phyloP scores from a whole-genome alignment of 2,797 vertebrate genomes.

The Brachymystax lenok region DNA sequence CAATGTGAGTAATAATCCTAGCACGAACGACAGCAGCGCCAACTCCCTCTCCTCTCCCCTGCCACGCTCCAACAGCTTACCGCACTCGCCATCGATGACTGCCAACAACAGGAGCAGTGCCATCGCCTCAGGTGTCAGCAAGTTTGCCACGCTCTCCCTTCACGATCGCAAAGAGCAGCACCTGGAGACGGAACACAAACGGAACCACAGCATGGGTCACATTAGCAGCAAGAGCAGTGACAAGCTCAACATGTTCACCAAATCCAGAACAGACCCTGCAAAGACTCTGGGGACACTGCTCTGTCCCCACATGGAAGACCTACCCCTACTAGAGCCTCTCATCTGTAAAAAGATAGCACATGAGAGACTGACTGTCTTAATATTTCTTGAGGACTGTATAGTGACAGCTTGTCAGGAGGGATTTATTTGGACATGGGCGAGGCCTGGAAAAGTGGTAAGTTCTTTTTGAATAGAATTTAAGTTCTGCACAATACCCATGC shows the following conservation, averaged over 20 bases:
- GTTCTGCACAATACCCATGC: constrained; percentile 31
- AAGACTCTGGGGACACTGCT: constrained; percentile 94
- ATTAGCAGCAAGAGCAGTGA: constrained; percentile 99
- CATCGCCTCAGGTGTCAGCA: constrained; percentile 90
- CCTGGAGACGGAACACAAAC: constrained; percentile 97
- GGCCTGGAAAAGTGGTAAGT: constrained; percentile 99
- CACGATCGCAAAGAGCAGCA: constrained; percentile 96
- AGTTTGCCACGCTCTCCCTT: constrained; percentile 94
- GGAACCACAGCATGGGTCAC: constrained; percentile 98
- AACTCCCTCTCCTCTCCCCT: constrained; percentile 85
- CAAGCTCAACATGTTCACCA: constrained; percentile 94
- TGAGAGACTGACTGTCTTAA: constrained; percentile 96
- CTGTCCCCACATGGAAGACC: constrained; percentile 96
- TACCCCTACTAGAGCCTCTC: constrained; percentile 96
- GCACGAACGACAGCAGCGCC: constrained; percentile 82
- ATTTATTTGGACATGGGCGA: constrained; percentile 99
- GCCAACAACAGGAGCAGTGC: constrained; percentile 80
- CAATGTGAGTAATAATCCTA: constrained; percentile 73
- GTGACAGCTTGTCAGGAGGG: constrained; percentile 99
- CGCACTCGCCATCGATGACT: constrained; percentile 86
- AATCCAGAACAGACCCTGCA: constrained; percentile 92
- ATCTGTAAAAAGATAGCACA: constrained; percentile 99
- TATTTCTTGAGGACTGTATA: constrained; percentile 99
- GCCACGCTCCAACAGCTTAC: constrained; percentile 96
- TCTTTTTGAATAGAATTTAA: constrained; percentile 66